Evolutionary conservation across 92 coral and sea anemone genomes (phyloP).

Genomic region (Porites cylindrica): DNA sequence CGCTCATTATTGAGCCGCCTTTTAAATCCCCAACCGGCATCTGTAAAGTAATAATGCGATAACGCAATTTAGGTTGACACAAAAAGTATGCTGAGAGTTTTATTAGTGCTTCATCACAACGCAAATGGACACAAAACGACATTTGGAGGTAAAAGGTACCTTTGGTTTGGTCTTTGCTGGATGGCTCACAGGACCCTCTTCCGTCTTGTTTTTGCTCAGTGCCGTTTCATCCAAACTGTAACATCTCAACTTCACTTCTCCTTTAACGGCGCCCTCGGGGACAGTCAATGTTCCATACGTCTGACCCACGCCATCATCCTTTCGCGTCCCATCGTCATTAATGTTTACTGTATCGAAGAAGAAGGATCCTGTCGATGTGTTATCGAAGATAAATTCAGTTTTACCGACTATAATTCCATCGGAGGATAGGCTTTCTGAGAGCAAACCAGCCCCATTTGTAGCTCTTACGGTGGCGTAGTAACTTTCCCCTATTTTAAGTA

Average conservation of each 20-base stretch:
- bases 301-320: conserved; percentile 84
- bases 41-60: no score
- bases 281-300: conserved; percentile 91
- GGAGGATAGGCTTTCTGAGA: conserved; percentile 67
- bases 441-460: conserved; percentile 73
- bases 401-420: conserved; percentile 80
- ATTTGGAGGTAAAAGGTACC: conserved; percentile 37
- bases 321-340: conserved; percentile 71
- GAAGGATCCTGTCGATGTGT: conserved; percentile 78
- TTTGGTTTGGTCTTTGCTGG: conserved; percentile 75
- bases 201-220: conserved; percentile 60
- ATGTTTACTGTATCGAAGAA: conserved; percentile 92
- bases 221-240: conserved; percentile 75
- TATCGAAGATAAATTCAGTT: conserved; percentile 71
- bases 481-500: conserved; percentile 50
- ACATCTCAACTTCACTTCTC: conserved; percentile 79
- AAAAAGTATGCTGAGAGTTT: no score
- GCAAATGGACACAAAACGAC: no score
- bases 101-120: no score
- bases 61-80: no score
- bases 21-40: no score
- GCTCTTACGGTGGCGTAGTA: conserved; percentile 82
- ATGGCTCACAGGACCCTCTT: conserved; percentile 81
- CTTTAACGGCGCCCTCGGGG: conserved; percentile 87
- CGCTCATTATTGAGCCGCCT: no score